Evolutionary conservation across 2,888 invertebrate genomes (phyloP), one percentile per base, ranked within the genome.

Genomic region (Pandemis heparana): DNA sequence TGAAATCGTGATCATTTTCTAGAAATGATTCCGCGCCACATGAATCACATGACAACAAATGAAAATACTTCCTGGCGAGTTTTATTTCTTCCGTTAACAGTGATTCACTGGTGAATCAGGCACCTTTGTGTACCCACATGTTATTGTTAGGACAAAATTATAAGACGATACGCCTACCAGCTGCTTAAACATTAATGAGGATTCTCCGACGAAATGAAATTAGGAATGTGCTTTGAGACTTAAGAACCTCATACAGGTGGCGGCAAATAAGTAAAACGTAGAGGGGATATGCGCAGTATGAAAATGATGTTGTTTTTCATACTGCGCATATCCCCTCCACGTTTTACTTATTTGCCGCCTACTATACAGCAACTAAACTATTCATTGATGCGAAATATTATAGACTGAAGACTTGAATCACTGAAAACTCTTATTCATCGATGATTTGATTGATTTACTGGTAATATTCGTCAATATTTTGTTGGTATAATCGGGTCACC

Each of bases 401-500:
- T n/a, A n/a, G n/a, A n/a, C n/a, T n/a, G n/a, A n/a, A n/a, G n/a
- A n/a, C n/a, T n/a, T n/a, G n/a, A n/a, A n/a, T n/a, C n/a, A n/a
- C n/a, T n/a, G n/a, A n/a, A n/a, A n/a, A n/a, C n/a, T n/a, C n/a
- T n/a, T n/a, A n/a, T n/a, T n/a, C n/a, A n/a, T n/a, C n/a, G n/a
- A n/a, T n/a, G n/a, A n/a, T 23, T 39, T 51, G 3, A 9, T 67
- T 1, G 3, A 6, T n/a, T 1, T 53, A 53, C 6, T 53, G 3
- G 9, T 18, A 16, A 18, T n/a, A n/a, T 75, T 64, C 69, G 59
- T 46, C 68, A 72, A 32, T 32, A 74, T 73, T 71, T 51, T 72
- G 48, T 9, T 16, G 84, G 79, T 85, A 91, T 85, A 91, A 90
- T 89, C 87, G 85, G 91, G 93, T 91, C 91, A 92, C 84, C 86